Evolutionary conservation across 1,140 invertebrate species (phyloP).

Genomic region (Agrilus planipennis): DNA sequence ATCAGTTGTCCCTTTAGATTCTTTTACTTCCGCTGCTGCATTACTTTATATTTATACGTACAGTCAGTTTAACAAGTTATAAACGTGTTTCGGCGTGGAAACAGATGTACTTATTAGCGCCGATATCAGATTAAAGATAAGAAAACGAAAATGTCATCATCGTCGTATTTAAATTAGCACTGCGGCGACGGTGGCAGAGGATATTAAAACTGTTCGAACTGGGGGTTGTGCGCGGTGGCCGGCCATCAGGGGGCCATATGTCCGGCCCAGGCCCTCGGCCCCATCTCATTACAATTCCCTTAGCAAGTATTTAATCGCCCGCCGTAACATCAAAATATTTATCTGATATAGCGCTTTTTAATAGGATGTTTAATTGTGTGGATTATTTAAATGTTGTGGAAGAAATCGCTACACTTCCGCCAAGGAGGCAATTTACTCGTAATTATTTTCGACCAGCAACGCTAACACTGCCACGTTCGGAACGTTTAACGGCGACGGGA

Average conservation of each 20-base stretch:
- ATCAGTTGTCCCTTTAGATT: too few species aligned
- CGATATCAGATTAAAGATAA: conserved; percentile 19
- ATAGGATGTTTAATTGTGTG: conserved; percentile 25
- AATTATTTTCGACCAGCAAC: too few species aligned
- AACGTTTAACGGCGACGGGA: too few species aligned
- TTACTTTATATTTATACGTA: too few species aligned
- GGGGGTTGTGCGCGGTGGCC: conserved; percentile 1
- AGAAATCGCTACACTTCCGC: conserved; percentile 22
- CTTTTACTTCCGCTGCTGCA: too few species aligned
- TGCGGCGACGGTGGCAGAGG: too few species aligned
- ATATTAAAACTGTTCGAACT: conserved; percentile 17
- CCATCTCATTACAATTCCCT: conserved; percentile 11
- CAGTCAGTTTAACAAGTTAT: conserved; percentile 21
- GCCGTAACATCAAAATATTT: conserved; percentile 19
- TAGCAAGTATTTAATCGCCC: conserved; percentile 14
- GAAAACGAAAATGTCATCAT: conserved; percentile 21
- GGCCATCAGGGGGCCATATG: conserved; percentile 15
- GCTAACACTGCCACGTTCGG: too few species aligned
- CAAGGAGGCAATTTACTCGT: conserved; percentile 14
- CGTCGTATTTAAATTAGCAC: conserved; percentile 25
- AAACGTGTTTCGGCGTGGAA: conserved; percentile 18
- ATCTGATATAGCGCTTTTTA: conserved; percentile 17
- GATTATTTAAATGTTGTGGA: conserved; percentile 20
- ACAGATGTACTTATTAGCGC: conserved; percentile 25
- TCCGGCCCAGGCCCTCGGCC: background rate